Evolutionary conservation across 2,888 invertebrate species (phyloP), one percentile per base, ranked within the genome.

Genomic region (Drosophila pseudotalamancana): DNA sequence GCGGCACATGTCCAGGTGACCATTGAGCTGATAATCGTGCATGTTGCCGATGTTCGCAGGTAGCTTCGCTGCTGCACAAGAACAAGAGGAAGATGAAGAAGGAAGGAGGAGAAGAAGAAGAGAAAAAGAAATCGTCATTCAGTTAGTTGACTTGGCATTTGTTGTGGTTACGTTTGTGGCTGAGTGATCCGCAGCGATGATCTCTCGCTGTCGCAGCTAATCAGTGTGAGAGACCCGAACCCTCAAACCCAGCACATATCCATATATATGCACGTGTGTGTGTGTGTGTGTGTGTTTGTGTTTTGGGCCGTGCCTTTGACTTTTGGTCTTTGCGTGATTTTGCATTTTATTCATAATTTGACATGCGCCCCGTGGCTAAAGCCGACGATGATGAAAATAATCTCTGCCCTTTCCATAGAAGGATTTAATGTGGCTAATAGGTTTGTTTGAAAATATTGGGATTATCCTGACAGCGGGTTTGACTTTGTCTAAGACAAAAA

Each of bases 11-110:
- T 91, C 91, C 57, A 90, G 77, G 72, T 90, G 89, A 75, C 89
- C 90, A 69, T 87, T 89, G 72, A 91, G 78, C 74, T 90, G 90
- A 92, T 93, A 92, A 92, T 94, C 82, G 92, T 92, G 93, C 77
- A 93, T 85, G 76, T 87, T 79, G 62, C 64, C 46, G 12, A 80
- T 76, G 61, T 69, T 85, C 92, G 94, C 92, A 78, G 92, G 91
- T 89, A 95, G 92, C 91, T 95, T 95, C 69, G 95, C 93, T 74
- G 92, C 95, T 95, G 93, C 56, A 8, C n/a, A 93, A 92, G 49
- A 25, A 18, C 32, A 37, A 19, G 32, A 25, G 19, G 29, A 9
- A 60, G 23, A 8, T 19, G 42, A 6, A 53, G 63, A 60, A 54
- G 11, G 42, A n/a, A 16, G 16, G 60, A n/a, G 39, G 53, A 60